Percentiles rank a stretch among this genome's conserved stretches.
phyloP scores from a whole-genome alignment of 2,888 invertebrate species.

The Caenorhabditis sp. region DNA sequence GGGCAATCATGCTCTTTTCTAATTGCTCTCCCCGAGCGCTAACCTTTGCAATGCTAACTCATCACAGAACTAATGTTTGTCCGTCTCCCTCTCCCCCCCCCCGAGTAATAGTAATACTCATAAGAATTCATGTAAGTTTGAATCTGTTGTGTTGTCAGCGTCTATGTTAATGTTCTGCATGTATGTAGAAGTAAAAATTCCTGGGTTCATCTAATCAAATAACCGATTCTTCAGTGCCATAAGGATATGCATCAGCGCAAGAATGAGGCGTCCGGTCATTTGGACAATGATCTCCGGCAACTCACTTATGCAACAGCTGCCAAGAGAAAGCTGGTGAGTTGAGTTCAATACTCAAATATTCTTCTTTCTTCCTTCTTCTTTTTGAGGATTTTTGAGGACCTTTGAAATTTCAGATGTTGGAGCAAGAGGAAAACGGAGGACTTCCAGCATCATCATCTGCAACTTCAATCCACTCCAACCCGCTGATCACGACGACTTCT shows the following conservation, averaged over 20 bases:
- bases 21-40: slow-evolving; percentile 7
- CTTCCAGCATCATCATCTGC: slow-evolving; percentile 53
- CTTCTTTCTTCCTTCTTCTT: no score
- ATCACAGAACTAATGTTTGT: slow-evolving; percentile 39
- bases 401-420: slow-evolving; percentile 26
- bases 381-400: no score
- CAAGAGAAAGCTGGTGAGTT: slow-evolving; percentile 75
- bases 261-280: slow-evolving; percentile 77
- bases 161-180: no score
- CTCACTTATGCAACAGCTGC: slow-evolving; percentile 82
- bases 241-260: slow-evolving; percentile 83
- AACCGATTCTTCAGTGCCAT: slow-evolving; percentile 66
- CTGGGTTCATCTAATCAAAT: neutral
- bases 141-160: slow-evolving; percentile 45
- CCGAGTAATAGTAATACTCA: neutral
- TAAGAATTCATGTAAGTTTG: slow-evolving; percentile 53
- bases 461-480: slow-evolving; percentile 61
- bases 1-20: neutral
- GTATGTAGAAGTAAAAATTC: no score
- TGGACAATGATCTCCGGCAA: slow-evolving; percentile 78
- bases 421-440: slow-evolving; percentile 64
- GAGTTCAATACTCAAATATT: no score
- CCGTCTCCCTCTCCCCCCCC: no score
- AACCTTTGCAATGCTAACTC: slow-evolving; percentile 16
- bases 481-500: slow-evolving; percentile 70